Conservation (phyloP, 2,113 vertebrate species). For the Myiagra hebetior region DNA sequence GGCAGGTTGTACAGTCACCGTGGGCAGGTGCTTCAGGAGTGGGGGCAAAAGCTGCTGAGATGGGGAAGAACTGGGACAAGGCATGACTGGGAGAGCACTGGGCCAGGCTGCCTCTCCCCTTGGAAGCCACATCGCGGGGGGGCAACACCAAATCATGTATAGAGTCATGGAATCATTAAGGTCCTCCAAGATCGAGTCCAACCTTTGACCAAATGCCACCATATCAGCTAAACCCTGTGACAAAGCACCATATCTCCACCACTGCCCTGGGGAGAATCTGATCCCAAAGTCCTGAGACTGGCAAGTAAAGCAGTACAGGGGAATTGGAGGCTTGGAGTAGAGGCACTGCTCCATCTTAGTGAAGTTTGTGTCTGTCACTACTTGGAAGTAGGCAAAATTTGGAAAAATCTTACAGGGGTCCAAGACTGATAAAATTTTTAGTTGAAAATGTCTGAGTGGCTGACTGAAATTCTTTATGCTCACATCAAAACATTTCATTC, state of each 20-base stretch:
- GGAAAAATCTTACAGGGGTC: not conserved
- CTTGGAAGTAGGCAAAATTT: not conserved
- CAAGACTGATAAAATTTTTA: not conserved
- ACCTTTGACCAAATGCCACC: not conserved
- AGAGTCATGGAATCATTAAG: not conserved
- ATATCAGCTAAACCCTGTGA: not conserved
- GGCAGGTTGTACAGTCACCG: not conserved
- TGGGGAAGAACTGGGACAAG: not conserved
- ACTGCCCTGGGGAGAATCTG: not conserved
- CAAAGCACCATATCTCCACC: not conserved
- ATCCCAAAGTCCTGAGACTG: not conserved
- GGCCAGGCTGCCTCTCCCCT: not conserved
- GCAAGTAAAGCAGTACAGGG: not conserved
- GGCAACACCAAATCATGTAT: not conserved
- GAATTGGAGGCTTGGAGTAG: not conserved
- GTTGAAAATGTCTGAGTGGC: not conserved
- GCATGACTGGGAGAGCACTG: not conserved
- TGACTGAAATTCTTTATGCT: not conserved
- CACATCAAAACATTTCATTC: not conserved
- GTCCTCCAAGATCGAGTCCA: not conserved
- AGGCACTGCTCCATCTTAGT: not conserved
- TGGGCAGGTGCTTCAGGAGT: not conserved
- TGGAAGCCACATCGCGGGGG: rapidly evolving
- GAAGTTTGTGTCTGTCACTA: not conserved
- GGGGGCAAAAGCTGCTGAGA: not conserved